phyloP scores from a whole-genome alignment of 2,888 invertebrate species.

The Sminthurinus aureus region DNA sequence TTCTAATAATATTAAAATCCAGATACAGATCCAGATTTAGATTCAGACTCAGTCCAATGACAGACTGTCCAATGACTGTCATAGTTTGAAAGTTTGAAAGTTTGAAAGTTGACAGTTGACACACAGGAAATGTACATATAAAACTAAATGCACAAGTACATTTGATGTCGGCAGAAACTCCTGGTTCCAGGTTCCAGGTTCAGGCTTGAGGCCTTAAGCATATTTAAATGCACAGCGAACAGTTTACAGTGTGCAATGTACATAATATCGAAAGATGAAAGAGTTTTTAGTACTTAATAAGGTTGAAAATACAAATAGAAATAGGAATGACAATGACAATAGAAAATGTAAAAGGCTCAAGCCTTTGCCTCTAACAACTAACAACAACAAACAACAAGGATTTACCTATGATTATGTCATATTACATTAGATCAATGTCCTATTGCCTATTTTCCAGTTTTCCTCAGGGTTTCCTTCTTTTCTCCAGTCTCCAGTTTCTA shows the following conservation, averaged over 20 bases:
- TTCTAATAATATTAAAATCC: background rate
- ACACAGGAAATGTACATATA: background rate
- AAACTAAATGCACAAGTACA: no score
- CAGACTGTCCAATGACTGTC: slow-evolving; percentile 9
- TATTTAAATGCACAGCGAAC: background rate
- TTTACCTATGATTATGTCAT: background rate
- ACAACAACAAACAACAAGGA: no score
- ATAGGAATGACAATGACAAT: background rate
- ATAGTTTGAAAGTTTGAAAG: background rate
- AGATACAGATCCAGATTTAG: no score
- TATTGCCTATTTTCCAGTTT: background rate
- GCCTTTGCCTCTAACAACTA: background rate
- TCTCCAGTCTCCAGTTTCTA: no score
- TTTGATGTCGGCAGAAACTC: background rate
- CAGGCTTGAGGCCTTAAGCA: background rate
- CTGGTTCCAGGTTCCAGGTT: background rate
- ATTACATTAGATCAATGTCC: background rate
- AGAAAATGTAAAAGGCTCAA: background rate
- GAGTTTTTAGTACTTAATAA: background rate
- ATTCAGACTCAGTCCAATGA: no score
- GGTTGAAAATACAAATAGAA: background rate
- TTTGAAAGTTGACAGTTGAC: background rate
- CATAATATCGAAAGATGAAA: background rate
- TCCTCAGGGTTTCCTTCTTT: background rate
- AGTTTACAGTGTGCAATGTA: background rate